Evolutionary conservation across 2,888 invertebrate species (phyloP).

Genomic region (Dioctria linearis): DNA sequence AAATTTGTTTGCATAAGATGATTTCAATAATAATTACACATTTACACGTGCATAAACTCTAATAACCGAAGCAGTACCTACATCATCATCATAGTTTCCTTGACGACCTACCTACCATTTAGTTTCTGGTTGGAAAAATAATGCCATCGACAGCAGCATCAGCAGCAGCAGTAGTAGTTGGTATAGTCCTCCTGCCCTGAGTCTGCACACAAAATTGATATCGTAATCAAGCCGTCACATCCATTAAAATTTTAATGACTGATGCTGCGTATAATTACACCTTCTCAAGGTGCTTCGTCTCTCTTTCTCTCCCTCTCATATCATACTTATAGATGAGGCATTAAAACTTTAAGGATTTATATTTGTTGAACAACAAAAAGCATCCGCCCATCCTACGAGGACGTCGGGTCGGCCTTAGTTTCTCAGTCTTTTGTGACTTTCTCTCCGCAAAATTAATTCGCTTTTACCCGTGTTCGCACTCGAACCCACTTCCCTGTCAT

Average conservation of each 20-base stretch:
- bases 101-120: too few relatives aligned
- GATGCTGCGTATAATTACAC: slow-evolving; percentile 21
- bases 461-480: not conserved
- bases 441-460: not conserved
- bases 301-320: not conserved
- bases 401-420: not conserved
- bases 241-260: slow-evolving; percentile 41
- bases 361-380: not conserved
- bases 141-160: too few relatives aligned
- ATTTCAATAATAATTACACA: too few relatives aligned
- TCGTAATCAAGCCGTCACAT: slow-evolving; percentile 36
- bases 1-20: too few relatives aligned
- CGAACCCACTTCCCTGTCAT: not conserved
- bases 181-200: not conserved
- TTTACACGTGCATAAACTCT: too few relatives aligned
- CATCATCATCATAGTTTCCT: too few relatives aligned
- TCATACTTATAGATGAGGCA: too few relatives aligned
- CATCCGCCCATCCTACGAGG: not conserved
- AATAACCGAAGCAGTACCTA: too few relatives aligned
- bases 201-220: slow-evolving; percentile 8
- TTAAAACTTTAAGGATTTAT: too few relatives aligned
- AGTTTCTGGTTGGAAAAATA: too few relatives aligned
- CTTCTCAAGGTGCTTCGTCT: not conserved
- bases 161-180: not conserved
- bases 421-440: not conserved